These are phyloP conservation scores for Heliconius eleuchia DNA, from an alignment of 1,140 invertebrate species.

Conservation along the genomic window DNA sequence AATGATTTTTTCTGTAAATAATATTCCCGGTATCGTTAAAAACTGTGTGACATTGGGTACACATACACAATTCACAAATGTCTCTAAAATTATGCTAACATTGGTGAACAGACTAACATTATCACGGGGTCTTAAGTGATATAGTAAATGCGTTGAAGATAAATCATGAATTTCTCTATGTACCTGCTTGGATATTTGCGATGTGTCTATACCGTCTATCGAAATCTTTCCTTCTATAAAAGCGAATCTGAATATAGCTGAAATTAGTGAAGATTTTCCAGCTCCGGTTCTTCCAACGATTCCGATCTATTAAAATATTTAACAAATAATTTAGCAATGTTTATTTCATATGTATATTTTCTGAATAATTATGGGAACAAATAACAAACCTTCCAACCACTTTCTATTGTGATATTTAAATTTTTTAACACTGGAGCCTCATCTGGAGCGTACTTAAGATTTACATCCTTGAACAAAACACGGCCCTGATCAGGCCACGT, in stretches of 20 bases:
- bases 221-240: slow-evolving; percentile 84
- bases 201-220: slow-evolving; percentile 85
- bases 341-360: background rate
- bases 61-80: background rate
- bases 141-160: background rate
- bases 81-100: background rate
- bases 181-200: slow-evolving; percentile 76
- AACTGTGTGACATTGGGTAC: background rate
- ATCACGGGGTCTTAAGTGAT: background rate
- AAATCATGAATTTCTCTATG: background rate
- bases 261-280: slow-evolving; percentile 89
- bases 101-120: background rate
- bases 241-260: slow-evolving; percentile 86
- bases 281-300: slow-evolving; percentile 86
- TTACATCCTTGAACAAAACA: slow-evolving; percentile 85
- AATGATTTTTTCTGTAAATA: background rate
- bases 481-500: slow-evolving; percentile 83
- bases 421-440: slow-evolving; percentile 87
- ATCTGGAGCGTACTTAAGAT: slow-evolving; percentile 84
- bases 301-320: slow-evolving; percentile 4
- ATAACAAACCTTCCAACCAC: slow-evolving; percentile 84
- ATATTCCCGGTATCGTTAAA: background rate
- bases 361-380: background rate
- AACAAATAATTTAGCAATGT: background rate
- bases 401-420: slow-evolving; percentile 83